phyloP scores from a whole-genome alignment of 2,797 vertebrate genomes.

The Siniperca obscura region DNA sequence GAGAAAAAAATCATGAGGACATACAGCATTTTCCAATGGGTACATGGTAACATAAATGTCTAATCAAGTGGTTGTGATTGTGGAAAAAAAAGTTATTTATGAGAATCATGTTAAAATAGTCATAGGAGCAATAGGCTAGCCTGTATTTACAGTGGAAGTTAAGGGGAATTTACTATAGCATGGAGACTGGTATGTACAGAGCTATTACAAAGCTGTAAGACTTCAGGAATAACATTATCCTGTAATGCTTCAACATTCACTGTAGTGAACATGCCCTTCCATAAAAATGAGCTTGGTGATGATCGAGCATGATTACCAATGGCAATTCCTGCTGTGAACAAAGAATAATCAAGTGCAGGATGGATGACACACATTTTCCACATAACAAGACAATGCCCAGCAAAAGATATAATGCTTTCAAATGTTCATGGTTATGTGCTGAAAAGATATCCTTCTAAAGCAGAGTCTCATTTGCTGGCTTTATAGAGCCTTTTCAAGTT shows the following conservation, averaged over 20 bases:
- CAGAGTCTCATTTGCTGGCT: neutral
- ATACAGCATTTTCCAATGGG: neutral
- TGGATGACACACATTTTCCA: constrained; percentile 33
- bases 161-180: neutral
- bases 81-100: constrained; percentile 15
- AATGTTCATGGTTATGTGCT: constrained; percentile 27
- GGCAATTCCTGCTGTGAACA: constrained; percentile 51
- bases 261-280: constrained; percentile 16
- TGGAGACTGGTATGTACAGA: neutral
- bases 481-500: neutral
- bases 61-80: constrained; percentile 1
- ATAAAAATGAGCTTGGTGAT: constrained; percentile 49
- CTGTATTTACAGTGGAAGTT: neutral
- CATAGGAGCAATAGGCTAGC: neutral
- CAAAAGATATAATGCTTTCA: constrained; percentile 15
- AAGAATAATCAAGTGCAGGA: constrained; percentile 55
- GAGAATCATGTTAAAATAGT: constrained; percentile 7
- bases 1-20: constrained; percentile 28
- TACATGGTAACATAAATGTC: neutral
- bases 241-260: constrained; percentile 19
- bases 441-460: constrained; percentile 3
- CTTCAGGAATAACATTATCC: constrained; percentile 16
- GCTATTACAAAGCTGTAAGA: constrained; percentile 10
- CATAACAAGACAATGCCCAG: constrained; percentile 22
- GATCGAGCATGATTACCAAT: constrained; percentile 51